A percentile compares a stretch with the other conserved stretches of the same genome.
These are phyloP conservation scores for Mimas tiliae DNA, from an alignment of 2,888 invertebrate species.

Conservation along the genomic window DNA sequence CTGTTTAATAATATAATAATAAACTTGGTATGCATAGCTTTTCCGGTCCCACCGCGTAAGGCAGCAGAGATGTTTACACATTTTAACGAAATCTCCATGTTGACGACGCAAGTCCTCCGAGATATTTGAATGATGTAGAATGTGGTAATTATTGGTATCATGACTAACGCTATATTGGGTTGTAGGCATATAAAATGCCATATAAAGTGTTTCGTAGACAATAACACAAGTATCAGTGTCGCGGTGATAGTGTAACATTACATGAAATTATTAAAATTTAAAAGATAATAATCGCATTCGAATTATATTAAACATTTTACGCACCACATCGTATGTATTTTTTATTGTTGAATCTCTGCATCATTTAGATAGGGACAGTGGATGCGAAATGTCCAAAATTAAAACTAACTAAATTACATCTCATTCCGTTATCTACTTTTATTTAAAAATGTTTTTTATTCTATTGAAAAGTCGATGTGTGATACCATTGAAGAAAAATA, in stretches of 20 bases:
- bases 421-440: background rate
- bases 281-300: background rate
- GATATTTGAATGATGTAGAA: slow-evolving; percentile 45
- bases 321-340: background rate
- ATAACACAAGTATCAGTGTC: slow-evolving; percentile 27
- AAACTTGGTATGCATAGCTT: slow-evolving; percentile 39
- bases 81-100: slow-evolving; percentile 33
- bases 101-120: slow-evolving; percentile 38
- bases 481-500: background rate
- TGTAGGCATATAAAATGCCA: slow-evolving; percentile 35
- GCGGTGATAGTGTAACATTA: background rate
- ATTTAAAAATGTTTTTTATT: background rate
- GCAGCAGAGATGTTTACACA: slow-evolving; percentile 43
- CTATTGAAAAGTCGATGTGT: background rate
- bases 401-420: background rate
- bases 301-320: slow-evolving; percentile 12
- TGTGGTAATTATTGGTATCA: slow-evolving; percentile 44
- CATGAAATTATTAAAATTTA: background rate
- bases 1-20: slow-evolving; percentile 35
- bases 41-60: slow-evolving; percentile 29
- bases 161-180: slow-evolving; percentile 44
- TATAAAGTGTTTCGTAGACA: slow-evolving; percentile 25
- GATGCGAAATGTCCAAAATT: background rate
- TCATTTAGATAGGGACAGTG: background rate
- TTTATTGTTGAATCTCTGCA: background rate